Evolutionary conservation across 2,888 invertebrate species (phyloP), one percentile per base, ranked within the genome.

Genomic region (Helleia helle): DNA sequence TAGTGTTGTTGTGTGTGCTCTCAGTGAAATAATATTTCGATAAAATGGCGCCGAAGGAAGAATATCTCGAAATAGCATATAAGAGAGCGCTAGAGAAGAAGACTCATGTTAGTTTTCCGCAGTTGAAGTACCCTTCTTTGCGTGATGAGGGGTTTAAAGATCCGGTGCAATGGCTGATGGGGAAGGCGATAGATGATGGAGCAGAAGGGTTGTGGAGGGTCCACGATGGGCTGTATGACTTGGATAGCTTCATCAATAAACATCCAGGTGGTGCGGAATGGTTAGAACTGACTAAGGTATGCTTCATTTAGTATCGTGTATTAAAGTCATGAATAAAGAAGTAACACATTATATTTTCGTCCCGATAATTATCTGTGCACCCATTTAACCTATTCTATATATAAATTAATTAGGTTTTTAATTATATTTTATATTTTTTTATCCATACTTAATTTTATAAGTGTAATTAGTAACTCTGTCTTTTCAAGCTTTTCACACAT

Each of bases 181-280:
- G 89, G 2, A 91, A 91, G 59, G 81, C 85, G 9, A 63, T 80
- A 54, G 89, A 90, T 49, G 93, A 93, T 51, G 90, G 90, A 2
- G 91, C 92, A 0, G 92, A 93, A 63, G 89, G 88, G n/a, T 66
- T 93, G 2, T 94, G 94, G 94, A 86, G 94, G 50, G 87, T 94
- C 12, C 85, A 91, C 51, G 87, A 94, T 66, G 80, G 84, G 30
- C 76, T 98, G 13, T 98, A 97, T 68, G 95, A 98, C 72, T 86
- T 99, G 14, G 89, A 90, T 0, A 86, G 87, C 12, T 99, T 96
- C 65, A 80, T 93, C 3, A 70, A 89, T 2, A 86, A 79, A 31
- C 98, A 98, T 85, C 98, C 97, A 0, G 96, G 96, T 24, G 95
- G 97, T 1, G 57, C 81, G 0, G 90, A 91, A 60, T 95, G 94